Evolutionary conservation across 1,140 invertebrate species (phyloP).

Genomic region (Bombus confusus): DNA sequence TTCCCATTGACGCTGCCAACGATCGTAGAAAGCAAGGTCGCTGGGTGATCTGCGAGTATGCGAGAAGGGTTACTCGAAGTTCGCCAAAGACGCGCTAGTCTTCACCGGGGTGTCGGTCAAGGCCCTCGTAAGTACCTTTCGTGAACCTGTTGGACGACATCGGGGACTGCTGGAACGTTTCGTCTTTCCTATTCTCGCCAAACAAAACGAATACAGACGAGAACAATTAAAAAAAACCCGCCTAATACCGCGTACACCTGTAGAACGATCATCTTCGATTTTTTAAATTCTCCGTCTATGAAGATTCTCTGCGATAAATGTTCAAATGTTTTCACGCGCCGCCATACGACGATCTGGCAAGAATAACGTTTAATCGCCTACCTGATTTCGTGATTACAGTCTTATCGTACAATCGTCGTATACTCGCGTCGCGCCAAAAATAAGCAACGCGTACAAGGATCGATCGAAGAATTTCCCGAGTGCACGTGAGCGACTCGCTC

Average conservation of each 20-base stretch:
- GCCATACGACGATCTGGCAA: no score
- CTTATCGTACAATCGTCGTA: no score
- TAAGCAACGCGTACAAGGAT: background rate
- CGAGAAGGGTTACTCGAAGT: slow-evolving; percentile 76
- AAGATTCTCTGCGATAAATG: no score
- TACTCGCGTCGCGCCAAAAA: no score
- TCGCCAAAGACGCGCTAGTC: slow-evolving; percentile 77
- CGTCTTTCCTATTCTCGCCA: background rate
- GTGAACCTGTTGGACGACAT: slow-evolving; percentile 50
- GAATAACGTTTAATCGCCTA: no score
- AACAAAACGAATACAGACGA: background rate
- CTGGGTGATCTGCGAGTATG: slow-evolving; percentile 80
- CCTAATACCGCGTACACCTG: no score
- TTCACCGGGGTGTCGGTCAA: slow-evolving; percentile 84
- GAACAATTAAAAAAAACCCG: no score
- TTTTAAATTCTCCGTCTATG: no score
- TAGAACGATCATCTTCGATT: no score
- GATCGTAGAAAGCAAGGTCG: slow-evolving; percentile 80
- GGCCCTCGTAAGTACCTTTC: slow-evolving; percentile 83
- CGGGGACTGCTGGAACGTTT: slow-evolving; percentile 35
- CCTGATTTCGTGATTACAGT: no score
- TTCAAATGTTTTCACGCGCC: no score
- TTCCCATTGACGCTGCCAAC: slow-evolving; percentile 58
- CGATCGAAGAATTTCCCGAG: background rate
- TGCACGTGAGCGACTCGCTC: slow-evolving; percentile 4